Base-by-base conservation (phyloP, 30 jellyfish, hydroid and myxozoan genomes). In the Rhopilema esculentum region DNA sequence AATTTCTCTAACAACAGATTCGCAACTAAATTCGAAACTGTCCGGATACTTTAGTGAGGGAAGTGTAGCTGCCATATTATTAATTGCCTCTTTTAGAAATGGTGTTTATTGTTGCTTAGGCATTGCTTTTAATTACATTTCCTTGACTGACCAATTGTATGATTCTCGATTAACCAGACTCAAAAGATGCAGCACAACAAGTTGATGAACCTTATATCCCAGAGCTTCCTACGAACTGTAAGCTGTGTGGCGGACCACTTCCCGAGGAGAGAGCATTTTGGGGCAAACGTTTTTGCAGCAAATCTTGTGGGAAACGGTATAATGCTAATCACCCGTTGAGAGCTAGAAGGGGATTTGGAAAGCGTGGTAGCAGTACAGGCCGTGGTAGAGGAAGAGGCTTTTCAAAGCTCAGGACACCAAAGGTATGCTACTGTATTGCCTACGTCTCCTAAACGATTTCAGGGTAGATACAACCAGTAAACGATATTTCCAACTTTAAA, bases 231-330 rank as follows among this genome's bases (percentile, higher is more conserved):
- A 96, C 99, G 25, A 96, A 96, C 50, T 96, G 99, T 53, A 96
- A 96, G 84, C 85, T 69, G 57, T 96, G 99, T 84, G 99, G 99
- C 49, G 97, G 93, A 22, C 96, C 92, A 4, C 75, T 96, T 30
- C 97, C 97, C 17, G 97, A 87, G 21, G 96, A 91, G 32, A 70
- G 99, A 28, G 99, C 99, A 21, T 91, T 89, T 83, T 96, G 99
- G 99, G 99, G 99, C 27, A 96, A 91, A 64, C 69, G 99, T 66
- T 96, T 96, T 74, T 96, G 99, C 90, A 89, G 97, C 75, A 93
- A 80, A 53, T 91, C 99, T 2, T 96, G 99, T 87, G 99, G 99
- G 26, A 96, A 96, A 53, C 69, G 96, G 66, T 96, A 96, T 77
- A 91, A 88, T 83, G 99, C 93, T 19, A 73, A 86, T 2, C 90